Conservation (phyloP, 2,888 invertebrate genomes). For the Unio pictorum region DNA sequence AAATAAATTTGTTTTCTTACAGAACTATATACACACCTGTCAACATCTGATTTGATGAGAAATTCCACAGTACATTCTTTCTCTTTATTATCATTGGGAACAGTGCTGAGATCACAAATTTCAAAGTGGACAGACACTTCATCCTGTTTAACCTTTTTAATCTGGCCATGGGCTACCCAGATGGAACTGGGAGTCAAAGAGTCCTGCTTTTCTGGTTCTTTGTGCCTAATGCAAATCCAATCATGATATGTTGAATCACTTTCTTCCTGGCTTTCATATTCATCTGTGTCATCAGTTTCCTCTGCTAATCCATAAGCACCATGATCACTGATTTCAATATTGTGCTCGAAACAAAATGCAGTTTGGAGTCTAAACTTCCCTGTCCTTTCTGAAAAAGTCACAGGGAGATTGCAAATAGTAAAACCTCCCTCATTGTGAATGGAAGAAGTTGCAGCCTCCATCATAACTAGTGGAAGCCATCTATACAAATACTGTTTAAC, state of each 20-base stretch:
- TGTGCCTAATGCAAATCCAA: constrained; percentile 18
- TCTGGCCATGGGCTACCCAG: constrained; percentile 22
- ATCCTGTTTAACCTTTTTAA: constrained; percentile 11
- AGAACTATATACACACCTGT: constrained; percentile 6
- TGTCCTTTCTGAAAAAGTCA: constrained; percentile 9
- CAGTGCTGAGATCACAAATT: constrained; percentile 11
- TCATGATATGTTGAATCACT: constrained; percentile 6
- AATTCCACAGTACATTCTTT: constrained; percentile 15
- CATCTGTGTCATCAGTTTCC: not conserved
- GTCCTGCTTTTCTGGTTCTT: not conserved
- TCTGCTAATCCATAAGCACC: not conserved
- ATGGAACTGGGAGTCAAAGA: not conserved
- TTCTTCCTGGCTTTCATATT: not conserved
- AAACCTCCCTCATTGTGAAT: constrained; percentile 11
- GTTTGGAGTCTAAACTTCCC: constrained; percentile 18
- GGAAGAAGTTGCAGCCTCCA: constrained; percentile 30
- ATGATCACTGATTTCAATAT: constrained; percentile 20
- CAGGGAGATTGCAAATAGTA: constrained; percentile 24
- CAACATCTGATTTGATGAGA: constrained; percentile 12
- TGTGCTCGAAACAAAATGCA: constrained; percentile 19
- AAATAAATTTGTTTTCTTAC: too few relatives aligned
- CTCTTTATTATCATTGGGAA: constrained; percentile 1
- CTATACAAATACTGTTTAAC: constrained; percentile 16
- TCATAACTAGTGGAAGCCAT: constrained; percentile 29
- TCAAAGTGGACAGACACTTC: constrained; percentile 15